Base-by-base conservation (phyloP, 2,888 invertebrate genomes). In the Sympetrum striolatum region DNA sequence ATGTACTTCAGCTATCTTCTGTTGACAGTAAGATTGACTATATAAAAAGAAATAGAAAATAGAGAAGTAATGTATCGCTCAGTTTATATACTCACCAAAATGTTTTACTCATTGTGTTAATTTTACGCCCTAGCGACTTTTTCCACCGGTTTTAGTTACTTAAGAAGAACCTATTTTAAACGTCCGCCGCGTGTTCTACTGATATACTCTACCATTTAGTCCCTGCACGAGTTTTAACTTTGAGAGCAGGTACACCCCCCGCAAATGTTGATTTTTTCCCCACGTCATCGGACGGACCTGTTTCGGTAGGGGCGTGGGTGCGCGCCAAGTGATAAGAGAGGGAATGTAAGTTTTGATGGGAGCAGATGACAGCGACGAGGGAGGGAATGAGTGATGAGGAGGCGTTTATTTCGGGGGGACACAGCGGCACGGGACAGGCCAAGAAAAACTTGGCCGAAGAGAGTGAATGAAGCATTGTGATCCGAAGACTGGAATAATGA, bases 391-490 rank as follows among this genome's bases (percentile, higher is more conserved):
- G 31, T 73, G 73, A 82, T 53, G 18, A 35, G 58, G 25, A 18
- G 31, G n/a, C 73, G 73, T 73, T 73, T 73, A 73, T 73, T 73
- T 73, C 73, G 73, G 39, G 18, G 53, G 25, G 81, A 81, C 81
- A 39, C n/a, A 39, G 81, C n/a, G 81, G n/a, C 2, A n/a, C 18
- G 44, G 44, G 81, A 37, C 12, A 18, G 48, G 48, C n/a, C 64
- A 64, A 64, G 64, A 73, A 73, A 73, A 31, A 82, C 35, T 82
- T 58, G 18, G 58, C 35, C 35, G 31, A 4, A 14, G 58, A 31
- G 35, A 53, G 53, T 82, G 58, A 58, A 82, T 58, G 82, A 82
- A 31, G 82, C 58, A 44, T 82, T 82, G 73, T 82, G 58, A 22
- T 35, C 82, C 25, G 22, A 31, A 53, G 81, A 15, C 53, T 12